Conservation (phyloP, 2,888 invertebrate species). For the Sphaeridia pumilis region DNA sequence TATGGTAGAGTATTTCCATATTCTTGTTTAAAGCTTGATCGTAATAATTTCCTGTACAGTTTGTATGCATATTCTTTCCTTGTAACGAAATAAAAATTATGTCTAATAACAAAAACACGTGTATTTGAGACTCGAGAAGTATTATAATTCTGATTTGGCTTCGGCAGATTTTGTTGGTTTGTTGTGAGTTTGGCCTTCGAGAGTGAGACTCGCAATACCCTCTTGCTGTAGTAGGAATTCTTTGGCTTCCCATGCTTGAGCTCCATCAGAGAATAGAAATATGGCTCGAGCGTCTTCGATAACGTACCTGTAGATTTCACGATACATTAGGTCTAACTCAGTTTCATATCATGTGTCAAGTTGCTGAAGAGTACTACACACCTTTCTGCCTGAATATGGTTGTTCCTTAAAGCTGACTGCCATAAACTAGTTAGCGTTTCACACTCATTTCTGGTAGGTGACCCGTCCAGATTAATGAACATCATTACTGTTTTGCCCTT, state of each 20-base stretch:
- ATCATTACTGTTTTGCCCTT: slow-evolving; percentile 94
- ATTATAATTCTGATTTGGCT: slow-evolving; percentile 13
- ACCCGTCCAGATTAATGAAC: slow-evolving; percentile 72
- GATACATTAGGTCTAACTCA: too few species aligned
- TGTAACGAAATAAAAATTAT: neutral
- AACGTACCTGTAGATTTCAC: slow-evolving; percentile 83
- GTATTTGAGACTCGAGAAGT: too few species aligned
- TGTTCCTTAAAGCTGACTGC: slow-evolving; percentile 93
- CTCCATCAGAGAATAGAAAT: slow-evolving; percentile 92
- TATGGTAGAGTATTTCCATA: slow-evolving; percentile 6
- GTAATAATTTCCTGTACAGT: too few species aligned
- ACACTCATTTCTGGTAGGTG: slow-evolving; percentile 61
- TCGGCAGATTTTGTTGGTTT: slow-evolving; percentile 8
- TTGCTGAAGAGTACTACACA: too few species aligned
- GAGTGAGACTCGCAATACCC: slow-evolving; percentile 53
- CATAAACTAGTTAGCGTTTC: slow-evolving; percentile 82
- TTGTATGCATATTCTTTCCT: too few species aligned
- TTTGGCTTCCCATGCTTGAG: slow-evolving; percentile 90
- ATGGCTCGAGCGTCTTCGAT: slow-evolving; percentile 85
- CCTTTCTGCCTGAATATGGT: slow-evolving; percentile 91
- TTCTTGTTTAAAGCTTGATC: too few species aligned
- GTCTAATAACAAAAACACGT: neutral
- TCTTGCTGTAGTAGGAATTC: slow-evolving; percentile 80
- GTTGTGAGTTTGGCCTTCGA: slow-evolving; percentile 29
- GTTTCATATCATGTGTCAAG: too few species aligned